Percentiles rank a stretch among this genome's conserved stretches.
Evolutionary conservation across 2,797 vertebrate species (phyloP).

Genomic region (Apodemus agrarius): DNA sequence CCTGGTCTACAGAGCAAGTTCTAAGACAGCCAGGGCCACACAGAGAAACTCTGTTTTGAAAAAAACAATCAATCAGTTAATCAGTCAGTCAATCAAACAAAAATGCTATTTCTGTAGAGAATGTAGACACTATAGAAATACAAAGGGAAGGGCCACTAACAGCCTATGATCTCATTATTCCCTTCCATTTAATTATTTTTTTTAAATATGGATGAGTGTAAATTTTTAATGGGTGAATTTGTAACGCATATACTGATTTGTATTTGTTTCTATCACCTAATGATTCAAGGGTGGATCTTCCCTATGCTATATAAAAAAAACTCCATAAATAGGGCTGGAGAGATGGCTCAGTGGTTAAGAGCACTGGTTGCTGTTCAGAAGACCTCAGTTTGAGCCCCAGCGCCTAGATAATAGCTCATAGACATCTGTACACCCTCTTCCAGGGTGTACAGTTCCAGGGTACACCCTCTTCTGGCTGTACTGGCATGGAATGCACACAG

Average conservation of each 20-base stretch:
- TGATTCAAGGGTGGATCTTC: background rate
- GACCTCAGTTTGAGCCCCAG: background rate
- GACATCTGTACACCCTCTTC: background rate
- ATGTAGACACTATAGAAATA: background rate
- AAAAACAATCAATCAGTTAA: background rate
- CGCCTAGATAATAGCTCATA: background rate
- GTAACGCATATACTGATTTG: background rate
- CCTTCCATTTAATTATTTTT: background rate
- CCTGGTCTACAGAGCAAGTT: background rate
- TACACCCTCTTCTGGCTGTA: background rate
- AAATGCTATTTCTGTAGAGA: background rate
- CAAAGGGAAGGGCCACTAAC: background rate
- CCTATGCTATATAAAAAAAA: background rate
- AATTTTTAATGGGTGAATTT: background rate
- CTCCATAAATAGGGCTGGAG: background rate
- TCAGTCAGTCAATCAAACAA: background rate
- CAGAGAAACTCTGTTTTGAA: background rate
- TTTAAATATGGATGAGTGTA: background rate
- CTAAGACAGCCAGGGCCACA: too few species aligned
- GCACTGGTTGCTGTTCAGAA: background rate
- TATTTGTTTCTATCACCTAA: constrained; percentile 6
- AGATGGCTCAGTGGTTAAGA: background rate
- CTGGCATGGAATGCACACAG: background rate
- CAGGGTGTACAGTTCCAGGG: background rate
- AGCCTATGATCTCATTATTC: background rate